Percentiles rank a stretch among this genome's conserved stretches.
phyloP scores from a whole-genome alignment of 2,797 vertebrate species.

The Adrianichthys oophorus region DNA sequence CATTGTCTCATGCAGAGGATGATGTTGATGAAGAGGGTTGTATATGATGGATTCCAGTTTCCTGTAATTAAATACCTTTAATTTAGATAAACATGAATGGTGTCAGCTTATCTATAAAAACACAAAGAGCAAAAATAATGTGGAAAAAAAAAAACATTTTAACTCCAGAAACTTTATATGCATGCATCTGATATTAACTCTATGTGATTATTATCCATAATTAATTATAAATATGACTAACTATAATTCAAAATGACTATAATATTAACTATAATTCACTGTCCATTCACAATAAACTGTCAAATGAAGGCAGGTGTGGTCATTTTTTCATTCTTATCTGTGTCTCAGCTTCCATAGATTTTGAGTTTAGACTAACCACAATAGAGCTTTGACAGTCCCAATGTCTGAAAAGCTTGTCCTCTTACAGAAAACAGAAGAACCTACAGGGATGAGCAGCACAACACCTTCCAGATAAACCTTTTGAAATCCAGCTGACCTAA shows the following conservation, averaged over 20 bases:
- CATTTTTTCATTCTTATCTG: conserved; percentile 1
- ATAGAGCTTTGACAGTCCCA: not conserved
- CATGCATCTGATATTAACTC: not conserved
- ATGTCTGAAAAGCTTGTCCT: not conserved
- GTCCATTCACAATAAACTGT: not conserved
- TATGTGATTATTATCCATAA: no score
- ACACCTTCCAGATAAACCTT: conserved; percentile 10
- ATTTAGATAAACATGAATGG: no score
- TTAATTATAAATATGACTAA: no score
- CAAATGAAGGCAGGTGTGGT: not conserved
- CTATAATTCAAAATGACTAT: no score
- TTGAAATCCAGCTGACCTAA: conserved; percentile 5
- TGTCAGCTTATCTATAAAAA: no score
- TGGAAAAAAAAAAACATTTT: not conserved
- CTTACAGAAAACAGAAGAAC: conserved; percentile 7
- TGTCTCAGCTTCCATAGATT: not conserved
- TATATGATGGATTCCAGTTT: no score
- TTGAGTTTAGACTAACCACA: not conserved
- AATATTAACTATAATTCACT: no score
- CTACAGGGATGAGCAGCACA: not conserved
- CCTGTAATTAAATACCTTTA: no score
- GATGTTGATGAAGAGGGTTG: no score
- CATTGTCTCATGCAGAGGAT: no score
- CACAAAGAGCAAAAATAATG: no score
- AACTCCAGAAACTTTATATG: not conserved